A percentile compares a stretch with the other conserved stretches of the same genome.
phyloP scores from a whole-genome alignment of 2,113 vertebrate species.

The Budorcas taxicolor region DNA sequence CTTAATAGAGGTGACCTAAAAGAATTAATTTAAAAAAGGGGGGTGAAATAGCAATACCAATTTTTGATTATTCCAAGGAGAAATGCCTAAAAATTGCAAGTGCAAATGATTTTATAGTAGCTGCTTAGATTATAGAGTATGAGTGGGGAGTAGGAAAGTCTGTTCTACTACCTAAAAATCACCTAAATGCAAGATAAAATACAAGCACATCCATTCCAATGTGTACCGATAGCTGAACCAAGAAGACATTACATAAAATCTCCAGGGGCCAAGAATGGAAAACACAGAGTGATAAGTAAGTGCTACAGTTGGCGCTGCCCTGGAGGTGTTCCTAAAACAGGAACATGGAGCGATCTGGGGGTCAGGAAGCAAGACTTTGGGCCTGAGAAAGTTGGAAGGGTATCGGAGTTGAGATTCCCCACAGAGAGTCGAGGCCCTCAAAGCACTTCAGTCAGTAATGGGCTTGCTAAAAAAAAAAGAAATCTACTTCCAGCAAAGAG shows the following conservation, averaged over 20 bases:
- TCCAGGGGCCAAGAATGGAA: background rate
- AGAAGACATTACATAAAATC: background rate
- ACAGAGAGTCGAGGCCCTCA: background rate
- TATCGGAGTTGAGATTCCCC: background rate
- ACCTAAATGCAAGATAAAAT: background rate
- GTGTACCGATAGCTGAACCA: background rate
- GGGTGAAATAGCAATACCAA: background rate
- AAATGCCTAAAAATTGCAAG: background rate
- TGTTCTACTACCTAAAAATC: background rate
- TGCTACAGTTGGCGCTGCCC: background rate
- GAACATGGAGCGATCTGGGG: background rate
- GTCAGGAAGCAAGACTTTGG: background rate
- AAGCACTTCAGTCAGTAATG: background rate
- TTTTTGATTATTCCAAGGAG: background rate
- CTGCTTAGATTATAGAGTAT: background rate
- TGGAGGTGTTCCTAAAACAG: background rate
- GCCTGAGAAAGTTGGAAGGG: background rate
- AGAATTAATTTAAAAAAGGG: background rate
- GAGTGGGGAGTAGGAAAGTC: background rate
- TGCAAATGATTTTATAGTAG: background rate
- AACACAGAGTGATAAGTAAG: background rate
- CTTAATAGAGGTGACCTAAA: background rate
- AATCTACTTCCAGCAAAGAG: background rate
- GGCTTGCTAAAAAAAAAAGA: background rate
- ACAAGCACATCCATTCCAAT: background rate